Evolutionary conservation across 2,888 invertebrate species (phyloP), one percentile per base, ranked within the genome.

Genomic region (Incurvaria masculella): DNA sequence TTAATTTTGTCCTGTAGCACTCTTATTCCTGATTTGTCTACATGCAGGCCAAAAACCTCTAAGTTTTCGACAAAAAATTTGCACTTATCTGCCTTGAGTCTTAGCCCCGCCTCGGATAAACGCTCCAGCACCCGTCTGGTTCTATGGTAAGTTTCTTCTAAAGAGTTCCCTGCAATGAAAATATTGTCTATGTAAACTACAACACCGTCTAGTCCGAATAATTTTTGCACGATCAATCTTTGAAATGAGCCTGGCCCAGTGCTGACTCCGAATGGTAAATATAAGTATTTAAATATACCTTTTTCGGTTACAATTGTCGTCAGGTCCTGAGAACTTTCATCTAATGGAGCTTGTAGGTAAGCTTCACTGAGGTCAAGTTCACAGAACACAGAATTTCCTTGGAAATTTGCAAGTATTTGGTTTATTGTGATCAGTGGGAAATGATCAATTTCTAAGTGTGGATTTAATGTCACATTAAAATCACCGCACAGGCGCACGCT

Each of bases 361-460:
- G 47, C 47, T 20, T 42, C 20, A 33, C 47, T 53, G 10, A 55
- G 21, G 17, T 55, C 55, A 5, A 55, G 45, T 38, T 53, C 53
- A 26, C 53, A 54, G 49, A 38, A 55, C 46, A 49, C 53, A 46
- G 53, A 44, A 10, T 47, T 49, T 1, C 44, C 18, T 26, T 44
- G 48, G 33, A 53, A 21, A 6, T 26, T 41, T 17, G 46, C 18
- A n/a, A 53, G 46, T 19, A 51, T 51, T 6, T 46, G 46, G 1
- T 51, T 46, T 2, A 51, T 21, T n/a, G 39, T 45, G 4, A 49
- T 46, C 2, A 49, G 23, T 0, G 46, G 51, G 26, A 27, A 51
- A 18, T 51, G 51, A 26, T 51, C 48, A 17, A 47, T 26, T n/a
- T 46, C 46, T 10, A 51, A 45, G 21, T 46, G 18, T 44, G 44